Conservation (phyloP, 1,140 invertebrate species). For the Adelges cooleyi region DNA sequence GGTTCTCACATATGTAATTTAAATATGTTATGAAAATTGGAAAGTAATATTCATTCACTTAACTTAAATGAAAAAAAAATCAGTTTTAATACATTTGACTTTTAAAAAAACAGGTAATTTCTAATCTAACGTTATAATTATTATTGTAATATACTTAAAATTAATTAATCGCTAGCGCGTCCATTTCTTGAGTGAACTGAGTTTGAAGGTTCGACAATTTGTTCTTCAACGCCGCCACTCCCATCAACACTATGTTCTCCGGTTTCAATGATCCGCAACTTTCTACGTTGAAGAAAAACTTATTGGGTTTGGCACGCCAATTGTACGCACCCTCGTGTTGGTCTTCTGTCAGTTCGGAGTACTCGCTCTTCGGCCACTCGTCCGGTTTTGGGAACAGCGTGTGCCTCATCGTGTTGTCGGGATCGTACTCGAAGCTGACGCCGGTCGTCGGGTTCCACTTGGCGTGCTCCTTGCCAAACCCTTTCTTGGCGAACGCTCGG, state of each 20-base stretch:
- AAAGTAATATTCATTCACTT: too few relatives aligned
- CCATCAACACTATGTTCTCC: slow-evolving; percentile 94
- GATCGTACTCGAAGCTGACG: slow-evolving; percentile 98
- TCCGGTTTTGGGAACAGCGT: slow-evolving; percentile 95
- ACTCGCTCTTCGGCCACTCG: slow-evolving; percentile 99
- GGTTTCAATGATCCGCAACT: slow-evolving; percentile 86
- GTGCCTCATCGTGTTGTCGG: slow-evolving; percentile 93
- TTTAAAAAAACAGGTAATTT: too few relatives aligned
- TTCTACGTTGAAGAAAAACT: slow-evolving; percentile 96
- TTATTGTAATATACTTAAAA: too few relatives aligned
- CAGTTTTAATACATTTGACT: too few relatives aligned
- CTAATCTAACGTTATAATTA: too few relatives aligned
- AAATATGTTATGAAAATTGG: too few relatives aligned
- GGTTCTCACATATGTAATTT: too few relatives aligned
- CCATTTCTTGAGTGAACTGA: slow-evolving; percentile 71
- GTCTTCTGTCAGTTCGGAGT: slow-evolving; percentile 85
- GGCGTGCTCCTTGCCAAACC: slow-evolving; percentile 98
- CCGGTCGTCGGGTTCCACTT: slow-evolving; percentile 99
- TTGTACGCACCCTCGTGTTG: slow-evolving; percentile 86
- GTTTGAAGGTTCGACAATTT: slow-evolving; percentile 93
- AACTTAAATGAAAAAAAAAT: too few relatives aligned
- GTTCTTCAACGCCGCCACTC: slow-evolving; percentile 83
- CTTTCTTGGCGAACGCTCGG: slow-evolving; percentile 76
- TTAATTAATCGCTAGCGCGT: slow-evolving; percentile 22
- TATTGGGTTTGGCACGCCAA: slow-evolving; percentile 88